phyloP scores from a whole-genome alignment of 1,140 invertebrate species.

The Daktulosphaira vitifoliae region DNA sequence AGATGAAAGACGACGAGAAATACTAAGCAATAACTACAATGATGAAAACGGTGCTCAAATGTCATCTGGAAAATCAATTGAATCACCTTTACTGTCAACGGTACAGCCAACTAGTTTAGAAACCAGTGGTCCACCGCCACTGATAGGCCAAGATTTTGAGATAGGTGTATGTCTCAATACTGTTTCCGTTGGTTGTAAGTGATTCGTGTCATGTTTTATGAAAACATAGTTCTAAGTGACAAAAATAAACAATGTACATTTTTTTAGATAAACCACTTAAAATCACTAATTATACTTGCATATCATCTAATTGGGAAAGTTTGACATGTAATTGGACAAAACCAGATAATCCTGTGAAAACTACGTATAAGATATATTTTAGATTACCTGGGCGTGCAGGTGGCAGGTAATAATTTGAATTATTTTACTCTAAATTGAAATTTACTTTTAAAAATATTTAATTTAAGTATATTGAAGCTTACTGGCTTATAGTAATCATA shows the following conservation, averaged over 20 bases:
- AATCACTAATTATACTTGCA: slow-evolving; percentile 52
- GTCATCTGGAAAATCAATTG: slow-evolving; percentile 36
- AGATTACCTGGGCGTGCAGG: slow-evolving; percentile 44
- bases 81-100: slow-evolving; percentile 28
- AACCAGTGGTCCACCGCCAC: not conserved
- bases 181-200: slow-evolving; percentile 49
- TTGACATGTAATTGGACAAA: slow-evolving; percentile 56
- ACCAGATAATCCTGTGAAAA: slow-evolving; percentile 47
- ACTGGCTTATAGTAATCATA: no score
- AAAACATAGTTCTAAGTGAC: no score
- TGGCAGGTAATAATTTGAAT: slow-evolving; percentile 36
- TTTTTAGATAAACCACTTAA: slow-evolving; percentile 43
- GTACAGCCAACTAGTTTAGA: not conserved
- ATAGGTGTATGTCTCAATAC: slow-evolving; percentile 47
- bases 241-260: not conserved
- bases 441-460: no score
- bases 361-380: slow-evolving; percentile 50
- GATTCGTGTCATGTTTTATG: no score
- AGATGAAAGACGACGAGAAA: not conserved
- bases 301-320: slow-evolving; percentile 57
- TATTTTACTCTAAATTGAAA: no score
- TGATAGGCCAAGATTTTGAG: not conserved
- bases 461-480: no score
- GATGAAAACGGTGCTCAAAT: no score
- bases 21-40: no score